Evolutionary conservation across 2,797 vertebrate species (phyloP).

Genomic region (Ptychadena robeensis): DNA sequence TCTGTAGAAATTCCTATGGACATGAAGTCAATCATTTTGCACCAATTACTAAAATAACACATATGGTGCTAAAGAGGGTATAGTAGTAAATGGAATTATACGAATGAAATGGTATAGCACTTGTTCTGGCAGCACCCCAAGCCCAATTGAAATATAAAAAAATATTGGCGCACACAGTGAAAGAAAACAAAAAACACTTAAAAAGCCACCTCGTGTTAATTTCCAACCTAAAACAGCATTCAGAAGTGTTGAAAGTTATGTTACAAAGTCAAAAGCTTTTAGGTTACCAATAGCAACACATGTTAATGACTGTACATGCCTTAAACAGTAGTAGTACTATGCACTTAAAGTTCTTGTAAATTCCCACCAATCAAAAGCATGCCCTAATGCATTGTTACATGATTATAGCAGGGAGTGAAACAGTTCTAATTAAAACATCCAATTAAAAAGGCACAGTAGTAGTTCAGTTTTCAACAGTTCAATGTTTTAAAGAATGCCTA

Average conservation of each 20-base stretch:
- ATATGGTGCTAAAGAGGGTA: too few species aligned
- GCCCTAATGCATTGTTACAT: not conserved
- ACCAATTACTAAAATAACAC: too few species aligned
- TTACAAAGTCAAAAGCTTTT: slow-evolving; percentile 64
- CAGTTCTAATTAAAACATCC: not conserved
- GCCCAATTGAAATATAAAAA: too few species aligned
- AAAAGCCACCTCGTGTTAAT: too few species aligned
- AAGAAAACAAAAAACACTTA: too few species aligned
- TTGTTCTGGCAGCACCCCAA: too few species aligned
- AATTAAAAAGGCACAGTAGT: not conserved
- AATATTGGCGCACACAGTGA: too few species aligned
- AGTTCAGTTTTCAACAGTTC: not conserved
- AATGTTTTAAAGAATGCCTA: not conserved
- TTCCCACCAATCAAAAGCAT: not conserved
- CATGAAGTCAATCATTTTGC: too few species aligned
- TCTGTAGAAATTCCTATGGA: too few species aligned
- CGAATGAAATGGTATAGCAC: too few species aligned
- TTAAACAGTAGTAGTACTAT: slow-evolving; percentile 66
- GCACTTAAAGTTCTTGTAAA: not conserved
- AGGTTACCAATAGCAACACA: slow-evolving; percentile 54
- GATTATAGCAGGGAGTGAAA: not conserved
- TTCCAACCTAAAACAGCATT: slow-evolving; percentile 68
- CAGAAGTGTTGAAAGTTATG: slow-evolving; percentile 71
- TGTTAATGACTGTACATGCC: slow-evolving; percentile 49
- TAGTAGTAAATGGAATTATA: too few species aligned